A percentile compares a stretch with the other conserved stretches of the same genome.
Conservation (phyloP, 1,140 invertebrate genomes). For the Cyphomyrmex costatus region DNA sequence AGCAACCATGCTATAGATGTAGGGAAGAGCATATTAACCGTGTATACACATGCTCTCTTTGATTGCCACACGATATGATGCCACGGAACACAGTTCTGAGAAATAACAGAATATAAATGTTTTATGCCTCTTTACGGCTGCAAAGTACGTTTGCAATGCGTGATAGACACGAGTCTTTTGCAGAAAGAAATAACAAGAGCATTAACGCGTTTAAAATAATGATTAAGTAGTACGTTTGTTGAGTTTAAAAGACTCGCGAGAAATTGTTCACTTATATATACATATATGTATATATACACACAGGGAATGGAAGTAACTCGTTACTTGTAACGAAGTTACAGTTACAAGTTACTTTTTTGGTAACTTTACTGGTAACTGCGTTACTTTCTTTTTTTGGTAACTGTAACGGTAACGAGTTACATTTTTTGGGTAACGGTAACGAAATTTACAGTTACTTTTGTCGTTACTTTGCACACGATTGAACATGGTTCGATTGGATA, state of each 20-base stretch:
- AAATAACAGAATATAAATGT: conserved; percentile 48
- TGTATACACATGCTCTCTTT: background rate
- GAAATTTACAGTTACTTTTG: too few relatives aligned
- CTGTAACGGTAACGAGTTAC: too few relatives aligned
- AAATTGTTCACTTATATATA: background rate
- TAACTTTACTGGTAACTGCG: too few relatives aligned
- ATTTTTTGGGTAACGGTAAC: too few relatives aligned
- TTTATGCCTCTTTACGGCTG: conserved; percentile 27
- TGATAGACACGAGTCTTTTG: background rate
- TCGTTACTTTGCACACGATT: too few relatives aligned
- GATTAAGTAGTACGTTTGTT: background rate
- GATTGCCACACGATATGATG: conserved; percentile 17
- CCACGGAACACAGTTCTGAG: background rate
- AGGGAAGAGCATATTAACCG: background rate
- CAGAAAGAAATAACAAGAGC: background rate
- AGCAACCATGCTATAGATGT: background rate
- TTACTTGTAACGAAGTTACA: too few relatives aligned
- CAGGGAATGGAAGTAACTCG: too few relatives aligned
- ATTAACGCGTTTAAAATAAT: background rate
- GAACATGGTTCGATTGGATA: too few relatives aligned
- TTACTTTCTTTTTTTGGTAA: too few relatives aligned
- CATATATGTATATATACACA: too few relatives aligned
- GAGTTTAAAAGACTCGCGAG: background rate
- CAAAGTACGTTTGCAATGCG: background rate
- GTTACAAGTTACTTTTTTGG: too few relatives aligned